These are phyloP conservation scores for Myiothlypis chrysogaster DNA, from an alignment of 2,797 vertebrate genomes.

Conservation along the genomic window DNA sequence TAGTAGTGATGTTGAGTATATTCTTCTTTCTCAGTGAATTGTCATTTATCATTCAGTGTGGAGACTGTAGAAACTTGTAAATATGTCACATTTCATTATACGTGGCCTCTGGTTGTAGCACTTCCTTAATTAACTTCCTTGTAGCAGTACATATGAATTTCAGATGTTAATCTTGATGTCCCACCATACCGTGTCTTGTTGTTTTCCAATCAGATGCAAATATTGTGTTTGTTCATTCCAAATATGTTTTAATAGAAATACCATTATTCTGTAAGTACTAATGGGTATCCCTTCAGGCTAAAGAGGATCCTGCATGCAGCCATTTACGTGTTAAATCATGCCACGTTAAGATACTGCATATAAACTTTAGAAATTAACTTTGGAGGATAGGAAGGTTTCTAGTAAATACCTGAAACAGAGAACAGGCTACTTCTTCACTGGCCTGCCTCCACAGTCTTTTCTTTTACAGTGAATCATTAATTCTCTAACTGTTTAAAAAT, in stretches of 20 bases:
- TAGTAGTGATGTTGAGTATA: not conserved
- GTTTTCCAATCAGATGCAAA: not conserved
- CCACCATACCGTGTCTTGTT: not conserved
- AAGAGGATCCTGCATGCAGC: slow-evolving; percentile 19
- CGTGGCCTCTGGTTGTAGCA: slow-evolving; percentile 18
- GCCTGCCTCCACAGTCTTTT: not conserved
- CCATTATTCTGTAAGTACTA: not conserved
- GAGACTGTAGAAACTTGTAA: not conserved
- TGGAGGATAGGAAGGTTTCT: not conserved
- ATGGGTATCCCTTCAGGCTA: not conserved
- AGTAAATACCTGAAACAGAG: not conserved
- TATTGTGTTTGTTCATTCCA: not conserved
- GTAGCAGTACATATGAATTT: not conserved
- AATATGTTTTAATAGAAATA: not conserved
- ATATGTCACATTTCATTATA: slow-evolving; percentile 16
- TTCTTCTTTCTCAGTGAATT: not conserved
- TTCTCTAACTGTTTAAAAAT: not conserved
- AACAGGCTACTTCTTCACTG: not conserved
- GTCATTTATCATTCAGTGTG: not conserved
- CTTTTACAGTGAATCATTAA: not conserved
- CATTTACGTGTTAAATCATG: not conserved
- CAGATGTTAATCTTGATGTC: slow-evolving; percentile 6
- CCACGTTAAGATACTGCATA: not conserved
- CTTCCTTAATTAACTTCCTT: not conserved
- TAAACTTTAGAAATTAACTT: not conserved